phyloP scores from a whole-genome alignment of 2,113 vertebrate genomes.

The Dipodomys ordii region DNA sequence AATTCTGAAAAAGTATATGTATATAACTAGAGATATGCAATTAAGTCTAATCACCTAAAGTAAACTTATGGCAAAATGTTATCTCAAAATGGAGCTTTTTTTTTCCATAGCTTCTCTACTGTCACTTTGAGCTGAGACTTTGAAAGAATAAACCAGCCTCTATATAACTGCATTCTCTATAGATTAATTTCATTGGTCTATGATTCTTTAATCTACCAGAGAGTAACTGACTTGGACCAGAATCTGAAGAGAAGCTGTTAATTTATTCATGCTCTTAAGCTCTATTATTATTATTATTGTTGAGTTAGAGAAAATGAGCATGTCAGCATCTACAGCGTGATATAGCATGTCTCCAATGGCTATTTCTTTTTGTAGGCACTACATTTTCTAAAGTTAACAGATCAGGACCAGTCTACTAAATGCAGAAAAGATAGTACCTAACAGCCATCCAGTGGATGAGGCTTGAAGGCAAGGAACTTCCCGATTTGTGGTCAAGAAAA shows the following conservation, averaged over 20 bases:
- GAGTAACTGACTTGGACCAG: background rate
- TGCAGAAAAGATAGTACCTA: background rate
- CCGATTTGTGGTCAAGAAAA: background rate
- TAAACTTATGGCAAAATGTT: background rate
- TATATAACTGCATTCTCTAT: background rate
- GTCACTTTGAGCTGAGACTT: background rate
- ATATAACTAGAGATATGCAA: background rate
- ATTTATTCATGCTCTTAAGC: background rate
- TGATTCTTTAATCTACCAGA: conserved; percentile 18
- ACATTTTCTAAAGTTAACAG: background rate
- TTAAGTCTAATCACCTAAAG: background rate
- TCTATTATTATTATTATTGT: background rate
- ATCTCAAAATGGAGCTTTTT: conserved; percentile 13
- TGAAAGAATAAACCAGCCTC: background rate
- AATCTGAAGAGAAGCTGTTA: background rate
- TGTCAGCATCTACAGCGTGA: background rate
- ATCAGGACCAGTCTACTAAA: background rate
- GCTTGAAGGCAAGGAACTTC: background rate
- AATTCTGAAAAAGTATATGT: background rate
- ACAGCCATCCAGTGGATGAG: rapidly evolving
- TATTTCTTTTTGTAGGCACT: too few species aligned
- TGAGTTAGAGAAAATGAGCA: background rate
- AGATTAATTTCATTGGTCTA: background rate
- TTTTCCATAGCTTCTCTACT: background rate
- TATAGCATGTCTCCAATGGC: too few species aligned